Percentiles rank a stretch among this genome's conserved stretches.
These are phyloP conservation scores for Pelodytes ibericus DNA, from an alignment of 2,797 vertebrate genomes.

Conservation along the genomic window DNA sequence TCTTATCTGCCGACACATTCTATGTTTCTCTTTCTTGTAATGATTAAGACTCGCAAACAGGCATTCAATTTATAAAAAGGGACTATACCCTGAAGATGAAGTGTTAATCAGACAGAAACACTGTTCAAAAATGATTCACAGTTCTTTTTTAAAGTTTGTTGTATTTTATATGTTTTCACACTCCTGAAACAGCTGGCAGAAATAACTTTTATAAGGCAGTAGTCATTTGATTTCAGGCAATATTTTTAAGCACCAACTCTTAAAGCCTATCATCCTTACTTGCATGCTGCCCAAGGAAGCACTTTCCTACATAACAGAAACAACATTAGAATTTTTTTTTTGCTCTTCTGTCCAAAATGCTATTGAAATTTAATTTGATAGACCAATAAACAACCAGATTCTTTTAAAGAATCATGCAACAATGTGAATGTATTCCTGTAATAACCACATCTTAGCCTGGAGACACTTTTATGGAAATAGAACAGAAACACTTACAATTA, in stretches of 20 bases:
- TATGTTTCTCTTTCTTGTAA: too few species aligned
- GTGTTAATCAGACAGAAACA: too few species aligned
- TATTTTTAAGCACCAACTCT: constrained; percentile 41
- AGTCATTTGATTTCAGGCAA: constrained; percentile 40
- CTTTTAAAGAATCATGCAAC: constrained; percentile 35
- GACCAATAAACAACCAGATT: constrained; percentile 49
- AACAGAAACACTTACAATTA: constrained; percentile 19
- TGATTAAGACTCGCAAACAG: too few species aligned
- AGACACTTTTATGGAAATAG: constrained; percentile 45
- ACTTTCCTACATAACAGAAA: constrained; percentile 43
- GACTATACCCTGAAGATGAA: too few species aligned
- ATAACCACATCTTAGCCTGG: constrained; percentile 38
- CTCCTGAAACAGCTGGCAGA: constrained; percentile 32
- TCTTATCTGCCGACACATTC: too few species aligned
- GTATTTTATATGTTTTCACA: constrained; percentile 6
- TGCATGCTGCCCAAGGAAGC: constrained; percentile 36
- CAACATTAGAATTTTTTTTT: constrained; percentile 37
- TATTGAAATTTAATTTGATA: constrained; percentile 46
- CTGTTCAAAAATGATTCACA: too few species aligned
- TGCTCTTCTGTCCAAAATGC: constrained; percentile 45
- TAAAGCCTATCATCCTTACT: constrained; percentile 35
- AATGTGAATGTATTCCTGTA: constrained; percentile 24
- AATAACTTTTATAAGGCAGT: constrained; percentile 44
- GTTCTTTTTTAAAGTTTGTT: constrained; percentile 14
- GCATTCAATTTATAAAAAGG: too few species aligned